A percentile compares a stretch with the other conserved stretches of the same genome.
phyloP scores from a whole-genome alignment of 37 sponge, comb jelly and placozoan species.

The Hexactinellida sp. region DNA sequence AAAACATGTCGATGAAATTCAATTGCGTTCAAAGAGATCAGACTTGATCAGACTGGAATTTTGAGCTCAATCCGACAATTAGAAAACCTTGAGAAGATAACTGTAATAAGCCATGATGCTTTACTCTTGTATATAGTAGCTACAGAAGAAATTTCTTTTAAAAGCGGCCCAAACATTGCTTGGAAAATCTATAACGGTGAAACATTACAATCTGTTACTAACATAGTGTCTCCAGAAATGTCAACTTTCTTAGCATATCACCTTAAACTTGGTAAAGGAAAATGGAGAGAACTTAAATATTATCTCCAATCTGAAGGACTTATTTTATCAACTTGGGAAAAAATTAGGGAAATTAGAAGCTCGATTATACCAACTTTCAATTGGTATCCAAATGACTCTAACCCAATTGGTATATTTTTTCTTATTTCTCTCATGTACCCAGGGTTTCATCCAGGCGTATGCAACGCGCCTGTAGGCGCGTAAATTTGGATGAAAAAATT shows the following conservation, averaged over 20 bases:
- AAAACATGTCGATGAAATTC: neutral
- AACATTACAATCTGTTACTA: neutral
- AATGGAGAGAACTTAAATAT: slow-evolving; percentile 4
- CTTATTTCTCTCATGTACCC: neutral
- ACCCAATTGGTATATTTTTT: neutral
- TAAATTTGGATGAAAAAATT: no score
- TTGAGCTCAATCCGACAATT: neutral
- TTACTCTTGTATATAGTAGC: slow-evolving; percentile 9
- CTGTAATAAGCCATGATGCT: neutral
- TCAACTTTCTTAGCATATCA: neutral
- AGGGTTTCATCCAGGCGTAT: no score
- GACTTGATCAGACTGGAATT: neutral
- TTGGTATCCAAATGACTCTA: neutral
- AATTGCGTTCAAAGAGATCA: neutral
- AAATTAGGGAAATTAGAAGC: neutral
- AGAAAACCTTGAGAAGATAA: neutral
- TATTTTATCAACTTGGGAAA: neutral
- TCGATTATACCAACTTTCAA: neutral
- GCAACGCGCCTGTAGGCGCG: no score
- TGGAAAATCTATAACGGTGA: slow-evolving; percentile 4
- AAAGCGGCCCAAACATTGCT: neutral
- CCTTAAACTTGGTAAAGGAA: neutral
- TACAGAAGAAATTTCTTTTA: neutral
- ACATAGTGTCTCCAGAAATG: neutral
- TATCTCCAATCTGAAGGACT: neutral